Conservation (phyloP, 2,113 vertebrate genomes). For the Gobio gobio region DNA sequence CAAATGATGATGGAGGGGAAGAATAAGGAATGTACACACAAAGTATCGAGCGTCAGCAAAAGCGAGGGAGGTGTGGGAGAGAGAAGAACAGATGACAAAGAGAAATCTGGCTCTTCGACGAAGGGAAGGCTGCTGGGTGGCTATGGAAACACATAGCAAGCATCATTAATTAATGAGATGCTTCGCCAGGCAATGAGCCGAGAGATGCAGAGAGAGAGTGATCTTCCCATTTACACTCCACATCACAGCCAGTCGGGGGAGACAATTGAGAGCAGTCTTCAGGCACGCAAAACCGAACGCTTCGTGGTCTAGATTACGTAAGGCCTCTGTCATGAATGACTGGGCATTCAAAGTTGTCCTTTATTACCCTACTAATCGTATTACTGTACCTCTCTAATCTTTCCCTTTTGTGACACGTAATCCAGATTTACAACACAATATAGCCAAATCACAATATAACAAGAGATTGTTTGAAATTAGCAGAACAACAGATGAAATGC, state of each 20-base stretch:
- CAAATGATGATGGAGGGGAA: neutral
- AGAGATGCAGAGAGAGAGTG: constrained; percentile 20
- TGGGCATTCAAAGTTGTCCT: neutral
- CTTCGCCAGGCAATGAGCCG: constrained; percentile 34
- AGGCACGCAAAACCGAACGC: constrained; percentile 22
- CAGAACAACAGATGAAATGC: constrained; percentile 6
- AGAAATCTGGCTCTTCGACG: constrained; percentile 1
- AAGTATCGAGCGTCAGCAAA: constrained; percentile 39
- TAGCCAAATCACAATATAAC: neutral
- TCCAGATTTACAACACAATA: constrained; percentile 1
- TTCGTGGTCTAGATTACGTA: neutral
- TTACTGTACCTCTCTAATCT: constrained; percentile 9
- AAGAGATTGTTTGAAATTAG: neutral
- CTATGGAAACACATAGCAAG: constrained; percentile 64
- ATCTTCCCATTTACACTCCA: constrained; percentile 21
- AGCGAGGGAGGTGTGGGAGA: constrained; percentile 16
- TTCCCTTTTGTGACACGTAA: constrained; percentile 10
- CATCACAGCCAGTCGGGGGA: constrained; percentile 37
- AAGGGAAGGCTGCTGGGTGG: constrained; percentile 55
- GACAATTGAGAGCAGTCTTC: neutral
- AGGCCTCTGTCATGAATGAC: constrained; percentile 17
- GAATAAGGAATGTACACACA: constrained; percentile 21
- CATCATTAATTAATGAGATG: constrained; percentile 53
- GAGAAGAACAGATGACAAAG: constrained; percentile 47
- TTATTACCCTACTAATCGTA: constrained; percentile 20